Evolutionary conservation across 2,113 vertebrate genomes (phyloP), one percentile per base, ranked within the genome.

Genomic region (Uria aalge): DNA sequence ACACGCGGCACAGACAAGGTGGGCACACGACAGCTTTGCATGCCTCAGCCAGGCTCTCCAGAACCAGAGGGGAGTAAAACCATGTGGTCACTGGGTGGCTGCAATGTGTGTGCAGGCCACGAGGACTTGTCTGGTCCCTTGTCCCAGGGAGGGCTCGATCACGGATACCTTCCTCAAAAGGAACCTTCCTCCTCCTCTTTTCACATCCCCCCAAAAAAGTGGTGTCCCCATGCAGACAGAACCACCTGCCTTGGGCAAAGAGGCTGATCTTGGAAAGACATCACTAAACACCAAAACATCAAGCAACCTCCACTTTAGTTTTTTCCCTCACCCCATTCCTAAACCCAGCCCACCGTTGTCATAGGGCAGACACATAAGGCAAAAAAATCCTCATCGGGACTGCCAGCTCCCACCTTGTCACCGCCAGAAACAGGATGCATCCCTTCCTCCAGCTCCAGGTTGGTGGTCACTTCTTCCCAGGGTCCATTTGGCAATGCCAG

Each of bases 1-100:
- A 16, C 30, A 14, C 3, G 12, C 0, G 0, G 67, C 26, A 38
- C 1, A 3, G 15, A 41, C 26, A 29, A 24, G 7, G 10, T 48
- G 62, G 32, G 9, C 41, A 48, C 30, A 38, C 1, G 0, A 11
- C 20, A 57, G 36, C 68, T 68, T n/a, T 38, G 55, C 19, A 30
- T 50, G 32, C 15, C 29, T 27, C 62, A 56, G 47, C 5, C 67
- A 68, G 7, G 32, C 7, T n/a, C 62, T 90, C 34, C 24, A 76
- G 55, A 52, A 30, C 14, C 34, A 36, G 20, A 30, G 20, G 5
- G 7, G 15, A 34, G 9, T 17, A n/a, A 52, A 68, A 40, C n/a
- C 48, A 5, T 8, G 21, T 21, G 30, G 47, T 55, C 4, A 0
- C 27, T 43, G 8, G 1, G 17, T 32, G 29, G 16, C 38, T 67